A percentile compares a stretch with the other conserved stretches of the same genome.
Evolutionary conservation across 2,888 invertebrate species (phyloP).

Genomic region (Andrena flavipes): DNA sequence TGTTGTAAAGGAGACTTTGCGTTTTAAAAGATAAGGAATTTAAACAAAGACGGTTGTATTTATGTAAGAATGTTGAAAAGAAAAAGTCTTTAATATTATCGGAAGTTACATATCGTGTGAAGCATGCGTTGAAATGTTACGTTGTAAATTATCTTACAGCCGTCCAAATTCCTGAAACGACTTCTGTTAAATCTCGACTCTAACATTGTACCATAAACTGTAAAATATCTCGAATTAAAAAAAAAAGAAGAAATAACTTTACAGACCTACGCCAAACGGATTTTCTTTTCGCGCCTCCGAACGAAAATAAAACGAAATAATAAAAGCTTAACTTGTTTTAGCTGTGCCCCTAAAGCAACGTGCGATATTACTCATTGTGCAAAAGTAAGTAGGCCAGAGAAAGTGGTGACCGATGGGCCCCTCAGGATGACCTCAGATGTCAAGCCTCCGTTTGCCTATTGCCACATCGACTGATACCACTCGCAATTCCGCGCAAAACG

Average conservation of each 20-base stretch:
- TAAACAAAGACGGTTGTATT: slow-evolving; percentile 40
- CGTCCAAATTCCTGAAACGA: slow-evolving; percentile 24
- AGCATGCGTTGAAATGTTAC: slow-evolving; percentile 3
- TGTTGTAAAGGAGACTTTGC: slow-evolving; percentile 3
- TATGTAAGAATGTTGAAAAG: neutral
- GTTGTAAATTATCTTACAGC: slow-evolving; percentile 26
- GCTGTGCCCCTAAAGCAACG: neutral
- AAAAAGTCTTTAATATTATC: slow-evolving; percentile 1
- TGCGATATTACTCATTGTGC: neutral
- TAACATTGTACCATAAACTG: slow-evolving; percentile 45
- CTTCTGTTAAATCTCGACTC: slow-evolving; percentile 27
- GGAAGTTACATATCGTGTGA: slow-evolving; percentile 23
- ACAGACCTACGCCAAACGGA: slow-evolving; percentile 2
- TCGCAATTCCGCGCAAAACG: slow-evolving; percentile 17
- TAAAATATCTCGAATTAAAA: slow-evolving; percentile 46
- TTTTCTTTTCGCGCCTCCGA: neutral
- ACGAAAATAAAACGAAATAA: too few species aligned
- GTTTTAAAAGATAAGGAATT: neutral
- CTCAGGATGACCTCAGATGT: neutral
- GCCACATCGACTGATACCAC: neutral
- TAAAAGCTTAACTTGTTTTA: neutral
- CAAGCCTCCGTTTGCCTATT: neutral
- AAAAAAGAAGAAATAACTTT: slow-evolving; percentile 6
- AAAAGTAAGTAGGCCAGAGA: slow-evolving; percentile 4
- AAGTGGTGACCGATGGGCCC: neutral